These are phyloP conservation scores for Gavialis gangeticus DNA, from an alignment of 2,113 vertebrate genomes.

Conservation along the genomic window DNA sequence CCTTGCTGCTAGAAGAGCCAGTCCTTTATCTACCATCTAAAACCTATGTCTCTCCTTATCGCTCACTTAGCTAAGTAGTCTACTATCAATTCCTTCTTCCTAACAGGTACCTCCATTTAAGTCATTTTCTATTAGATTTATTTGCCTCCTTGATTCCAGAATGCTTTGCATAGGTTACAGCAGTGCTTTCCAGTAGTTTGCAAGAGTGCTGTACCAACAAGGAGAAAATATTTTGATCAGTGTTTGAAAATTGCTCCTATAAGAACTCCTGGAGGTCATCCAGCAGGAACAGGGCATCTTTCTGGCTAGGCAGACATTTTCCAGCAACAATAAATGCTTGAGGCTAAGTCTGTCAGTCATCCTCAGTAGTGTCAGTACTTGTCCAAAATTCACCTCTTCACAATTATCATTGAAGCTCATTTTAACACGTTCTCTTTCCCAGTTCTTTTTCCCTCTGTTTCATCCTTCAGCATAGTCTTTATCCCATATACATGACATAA, in stretches of 20 bases:
- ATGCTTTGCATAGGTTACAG: background rate
- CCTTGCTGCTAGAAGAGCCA: background rate
- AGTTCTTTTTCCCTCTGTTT: slow-evolving; percentile 22
- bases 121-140: background rate
- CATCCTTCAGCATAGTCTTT: background rate
- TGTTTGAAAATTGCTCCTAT: background rate
- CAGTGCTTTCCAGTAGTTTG: background rate
- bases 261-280: background rate
- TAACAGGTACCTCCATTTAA: background rate
- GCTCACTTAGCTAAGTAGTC: background rate
- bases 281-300: background rate
- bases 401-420: background rate
- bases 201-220: background rate
- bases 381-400: background rate
- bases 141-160: slow-evolving; percentile 18
- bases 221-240: background rate
- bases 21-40: background rate
- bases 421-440: slow-evolving; percentile 28
- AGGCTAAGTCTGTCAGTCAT: background rate
- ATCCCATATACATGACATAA: background rate
- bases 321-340: background rate
- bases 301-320: background rate
- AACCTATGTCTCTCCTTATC: background rate
- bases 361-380: background rate
- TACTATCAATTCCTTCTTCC: background rate